phyloP scores from a whole-genome alignment of 1,140 invertebrate species.

The Drosophila miranda region DNA sequence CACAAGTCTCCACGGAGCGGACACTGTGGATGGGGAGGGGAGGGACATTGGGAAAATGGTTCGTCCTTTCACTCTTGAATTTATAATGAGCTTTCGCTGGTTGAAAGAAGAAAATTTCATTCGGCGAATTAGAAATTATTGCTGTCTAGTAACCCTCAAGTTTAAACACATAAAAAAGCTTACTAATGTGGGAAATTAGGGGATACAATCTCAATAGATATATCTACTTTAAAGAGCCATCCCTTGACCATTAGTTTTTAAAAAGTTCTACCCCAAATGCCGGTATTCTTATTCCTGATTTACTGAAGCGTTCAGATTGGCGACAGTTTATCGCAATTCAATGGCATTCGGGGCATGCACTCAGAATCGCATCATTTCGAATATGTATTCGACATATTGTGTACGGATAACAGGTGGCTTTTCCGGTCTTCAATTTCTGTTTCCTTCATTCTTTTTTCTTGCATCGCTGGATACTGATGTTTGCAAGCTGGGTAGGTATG shows the following conservation, averaged over 20 bases:
- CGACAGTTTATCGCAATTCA: slow-evolving; percentile 41
- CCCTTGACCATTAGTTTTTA: neutral
- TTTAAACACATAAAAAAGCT: slow-evolving; percentile 3
- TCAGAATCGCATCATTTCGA: slow-evolving; percentile 14
- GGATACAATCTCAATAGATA: too few species aligned
- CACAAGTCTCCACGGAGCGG: slow-evolving; percentile 13
- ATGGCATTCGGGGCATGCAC: slow-evolving; percentile 18
- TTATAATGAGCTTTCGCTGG: slow-evolving; percentile 65
- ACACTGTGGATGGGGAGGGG: slow-evolving; percentile 15
- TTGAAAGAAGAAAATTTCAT: slow-evolving; percentile 24
- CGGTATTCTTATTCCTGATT: slow-evolving; percentile 24
- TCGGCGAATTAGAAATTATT: slow-evolving; percentile 36
- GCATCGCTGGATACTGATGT: slow-evolving; percentile 36
- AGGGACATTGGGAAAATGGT: slow-evolving; percentile 49
- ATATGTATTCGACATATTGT: slow-evolving; percentile 51
- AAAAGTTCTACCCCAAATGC: neutral
- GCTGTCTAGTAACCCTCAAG: slow-evolving; percentile 1
- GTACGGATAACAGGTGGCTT: slow-evolving; percentile 63
- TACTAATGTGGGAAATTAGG: too few species aligned
- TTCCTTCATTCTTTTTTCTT: slow-evolving; percentile 16
- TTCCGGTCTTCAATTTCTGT: slow-evolving; percentile 49
- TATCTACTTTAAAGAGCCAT: neutral
- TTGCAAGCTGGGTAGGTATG: neutral
- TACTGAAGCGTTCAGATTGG: slow-evolving; percentile 68
- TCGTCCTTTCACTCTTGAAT: slow-evolving; percentile 49